Conservation (phyloP, 2,888 invertebrate species). For the Cosmopolites sordidus region DNA sequence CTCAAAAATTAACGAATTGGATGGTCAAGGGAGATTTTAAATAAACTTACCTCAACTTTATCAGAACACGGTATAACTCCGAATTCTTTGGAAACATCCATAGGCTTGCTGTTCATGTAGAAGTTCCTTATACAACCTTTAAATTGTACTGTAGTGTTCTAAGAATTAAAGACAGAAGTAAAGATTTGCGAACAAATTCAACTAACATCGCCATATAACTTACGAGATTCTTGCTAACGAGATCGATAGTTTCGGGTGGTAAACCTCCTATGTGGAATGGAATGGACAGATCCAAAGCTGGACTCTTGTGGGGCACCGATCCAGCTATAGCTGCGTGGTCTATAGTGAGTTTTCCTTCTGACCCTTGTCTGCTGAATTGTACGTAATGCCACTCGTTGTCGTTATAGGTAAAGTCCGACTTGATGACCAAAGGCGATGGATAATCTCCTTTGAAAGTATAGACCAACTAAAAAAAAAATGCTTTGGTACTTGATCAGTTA, state of each 20-base stretch:
- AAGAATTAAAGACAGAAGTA: too few relatives aligned
- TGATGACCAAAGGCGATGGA: slow-evolving; percentile 51
- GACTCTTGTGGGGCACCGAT: slow-evolving; percentile 44
- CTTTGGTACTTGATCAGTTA: not conserved
- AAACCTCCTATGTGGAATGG: slow-evolving; percentile 83
- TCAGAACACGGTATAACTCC: slow-evolving; percentile 76
- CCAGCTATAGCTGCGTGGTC: slow-evolving; percentile 53
- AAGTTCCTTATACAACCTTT: slow-evolving; percentile 81
- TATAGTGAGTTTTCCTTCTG: slow-evolving; percentile 63
- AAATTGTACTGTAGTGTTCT: slow-evolving; percentile 60
- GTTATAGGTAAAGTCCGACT: slow-evolving; percentile 58
- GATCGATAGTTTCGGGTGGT: slow-evolving; percentile 49
- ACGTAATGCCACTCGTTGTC: slow-evolving; percentile 79
- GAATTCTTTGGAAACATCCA: slow-evolving; percentile 56
- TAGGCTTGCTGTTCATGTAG: slow-evolving; percentile 62
- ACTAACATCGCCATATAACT: too few relatives aligned
- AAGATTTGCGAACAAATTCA: too few relatives aligned
- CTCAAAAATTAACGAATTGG: too few relatives aligned
- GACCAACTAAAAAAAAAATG: slow-evolving; percentile 53
- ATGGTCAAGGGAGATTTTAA: too few relatives aligned
- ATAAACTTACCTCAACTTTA: slow-evolving; percentile 59
- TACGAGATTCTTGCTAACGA: slow-evolving; percentile 40
- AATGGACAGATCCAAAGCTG: slow-evolving; percentile 52
- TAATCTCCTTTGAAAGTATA: slow-evolving; percentile 68
- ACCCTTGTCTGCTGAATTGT: slow-evolving; percentile 60